These are phyloP conservation scores for Myotis findleyi DNA, from an alignment of 2,797 vertebrate species.

Conservation along the genomic window DNA sequence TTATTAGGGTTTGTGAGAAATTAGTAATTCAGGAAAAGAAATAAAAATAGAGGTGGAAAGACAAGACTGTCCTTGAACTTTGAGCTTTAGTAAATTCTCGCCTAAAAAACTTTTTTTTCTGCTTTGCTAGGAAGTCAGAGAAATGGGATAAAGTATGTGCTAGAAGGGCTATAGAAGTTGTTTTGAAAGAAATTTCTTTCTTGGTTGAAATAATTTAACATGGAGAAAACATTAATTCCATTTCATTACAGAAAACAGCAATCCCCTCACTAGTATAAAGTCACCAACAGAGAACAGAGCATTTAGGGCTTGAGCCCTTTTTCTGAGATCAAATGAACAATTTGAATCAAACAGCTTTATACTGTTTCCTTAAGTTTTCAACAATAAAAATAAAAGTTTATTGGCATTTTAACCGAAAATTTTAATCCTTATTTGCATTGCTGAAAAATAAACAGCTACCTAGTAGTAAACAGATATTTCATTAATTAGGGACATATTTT, in stretches of 20 bases:
- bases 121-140: background rate
- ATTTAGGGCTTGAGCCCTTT: background rate
- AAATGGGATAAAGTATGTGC: background rate
- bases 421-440: background rate
- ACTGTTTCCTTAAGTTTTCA: conserved; percentile 33
- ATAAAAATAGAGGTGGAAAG: background rate
- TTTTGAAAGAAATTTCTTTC: conserved; percentile 18
- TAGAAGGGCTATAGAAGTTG: background rate
- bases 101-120: background rate
- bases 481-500: background rate
- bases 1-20: background rate
- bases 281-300: background rate
- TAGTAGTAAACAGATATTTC: background rate
- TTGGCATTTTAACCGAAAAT: background rate
- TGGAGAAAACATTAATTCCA: background rate
- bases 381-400: conserved; percentile 36
- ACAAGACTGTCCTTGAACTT: background rate
- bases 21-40: conserved; percentile 23
- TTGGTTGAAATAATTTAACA: conserved; percentile 33
- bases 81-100: background rate
- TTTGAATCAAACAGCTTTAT: background rate
- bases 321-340: background rate
- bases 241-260: conserved; percentile 46
- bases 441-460: background rate
- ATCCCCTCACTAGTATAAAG: background rate